These are phyloP conservation scores for Turdus rufiventris DNA, from an alignment of 2,113 vertebrate genomes.

Conservation along the genomic window DNA sequence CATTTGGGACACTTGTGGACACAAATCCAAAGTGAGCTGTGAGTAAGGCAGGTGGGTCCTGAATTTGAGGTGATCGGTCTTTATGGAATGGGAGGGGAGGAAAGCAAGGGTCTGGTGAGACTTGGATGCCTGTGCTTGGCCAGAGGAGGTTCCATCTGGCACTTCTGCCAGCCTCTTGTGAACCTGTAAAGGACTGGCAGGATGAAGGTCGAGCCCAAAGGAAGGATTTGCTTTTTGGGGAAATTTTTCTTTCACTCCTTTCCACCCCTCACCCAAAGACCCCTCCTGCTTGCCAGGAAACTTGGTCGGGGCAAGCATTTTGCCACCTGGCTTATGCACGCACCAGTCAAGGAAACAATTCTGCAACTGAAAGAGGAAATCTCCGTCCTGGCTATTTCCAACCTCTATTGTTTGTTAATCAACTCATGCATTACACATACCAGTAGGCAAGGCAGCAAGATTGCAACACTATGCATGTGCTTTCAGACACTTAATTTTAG, in stretches of 20 bases:
- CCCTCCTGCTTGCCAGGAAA: constrained; percentile 13
- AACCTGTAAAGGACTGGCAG: background rate
- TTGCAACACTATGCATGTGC: constrained; percentile 63
- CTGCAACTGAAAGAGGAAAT: constrained; percentile 64
- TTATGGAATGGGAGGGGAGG: background rate
- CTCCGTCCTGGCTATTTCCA: constrained; percentile 46
- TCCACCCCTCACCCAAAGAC: background rate
- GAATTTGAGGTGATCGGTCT: background rate
- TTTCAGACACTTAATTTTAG: constrained; percentile 69
- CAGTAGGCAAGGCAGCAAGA: constrained; percentile 25
- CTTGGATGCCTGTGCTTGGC: rapidly evolving
- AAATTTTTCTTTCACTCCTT: background rate
- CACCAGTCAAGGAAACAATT: constrained; percentile 61
- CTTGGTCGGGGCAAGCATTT: background rate
- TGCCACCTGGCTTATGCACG: constrained; percentile 51
- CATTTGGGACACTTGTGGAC: background rate
- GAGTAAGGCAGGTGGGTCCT: background rate
- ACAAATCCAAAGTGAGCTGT: background rate
- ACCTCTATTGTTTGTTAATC: constrained; percentile 61
- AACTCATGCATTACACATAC: constrained; percentile 33
- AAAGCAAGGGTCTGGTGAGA: background rate
- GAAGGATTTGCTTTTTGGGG: background rate
- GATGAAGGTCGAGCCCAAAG: background rate
- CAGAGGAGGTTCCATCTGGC: background rate
- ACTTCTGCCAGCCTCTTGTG: too few relatives aligned